phyloP scores from a whole-genome alignment of 2,113 vertebrate genomes.

The Alexandromys fortis region DNA sequence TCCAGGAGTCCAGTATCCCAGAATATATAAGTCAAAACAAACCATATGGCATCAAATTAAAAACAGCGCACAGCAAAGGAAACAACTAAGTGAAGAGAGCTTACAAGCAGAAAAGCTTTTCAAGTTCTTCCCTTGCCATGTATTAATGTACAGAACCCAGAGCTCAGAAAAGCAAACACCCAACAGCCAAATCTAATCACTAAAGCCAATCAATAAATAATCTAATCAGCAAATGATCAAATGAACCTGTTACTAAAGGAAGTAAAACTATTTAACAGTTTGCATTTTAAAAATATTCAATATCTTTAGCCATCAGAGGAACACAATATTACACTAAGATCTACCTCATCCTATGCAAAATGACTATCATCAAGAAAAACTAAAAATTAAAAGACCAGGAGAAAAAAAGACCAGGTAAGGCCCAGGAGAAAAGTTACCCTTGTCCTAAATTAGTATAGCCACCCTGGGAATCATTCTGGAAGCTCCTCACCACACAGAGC shows the following conservation, averaged over 20 bases:
- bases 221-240: not conserved
- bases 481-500: not conserved
- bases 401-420: no score
- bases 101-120: not conserved
- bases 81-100: not conserved
- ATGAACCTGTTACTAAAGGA: not conserved
- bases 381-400: not conserved
- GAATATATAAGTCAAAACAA: not conserved
- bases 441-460: not conserved
- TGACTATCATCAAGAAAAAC: not conserved
- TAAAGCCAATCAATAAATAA: not conserved
- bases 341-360: not conserved
- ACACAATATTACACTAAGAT: not conserved
- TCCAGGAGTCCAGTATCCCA: not conserved
- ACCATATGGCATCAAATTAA: not conserved
- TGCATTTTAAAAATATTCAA: not conserved
- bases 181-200: not conserved
- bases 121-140: not conserved
- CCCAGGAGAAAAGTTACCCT: not conserved
- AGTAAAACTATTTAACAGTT: not conserved
- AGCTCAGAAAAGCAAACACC: not conserved
- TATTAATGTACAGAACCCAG: not conserved
- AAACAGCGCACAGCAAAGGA: not conserved
- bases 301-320: not conserved
- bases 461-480: not conserved